Base-by-base conservation (phyloP, 2,113 vertebrate genomes). In the Eptesicus fuscus region DNA sequence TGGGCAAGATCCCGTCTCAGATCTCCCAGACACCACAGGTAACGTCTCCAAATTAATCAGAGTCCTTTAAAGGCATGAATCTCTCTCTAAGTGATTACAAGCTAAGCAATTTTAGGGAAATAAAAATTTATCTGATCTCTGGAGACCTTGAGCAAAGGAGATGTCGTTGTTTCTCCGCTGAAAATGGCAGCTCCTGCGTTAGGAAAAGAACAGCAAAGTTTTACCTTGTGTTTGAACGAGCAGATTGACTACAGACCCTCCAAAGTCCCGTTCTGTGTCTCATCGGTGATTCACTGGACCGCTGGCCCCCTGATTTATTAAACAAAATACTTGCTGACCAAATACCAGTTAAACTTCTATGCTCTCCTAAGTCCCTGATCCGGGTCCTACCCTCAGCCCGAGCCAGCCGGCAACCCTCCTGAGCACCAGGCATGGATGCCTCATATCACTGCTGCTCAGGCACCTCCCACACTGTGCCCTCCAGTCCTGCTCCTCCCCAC, bases 221-320 rank as follows among this genome's bases (percentile, higher is more conserved):
- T 44, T 23, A 59, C 53, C 25, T 47, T 10, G 2, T 32, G 6
- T 9, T 49, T 69, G 63, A 83, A 28, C 2, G 18, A n/a, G 35
- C 2, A 4, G n/a, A 4, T 22, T 32, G 13, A 40, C 20, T 7
- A 2, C 22, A 25, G 63, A 20, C 4, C 23, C 47, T 2, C 40
- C 11, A 0, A 71, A 49, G 44, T 5, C 74, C 22, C 5, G 0
- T 63, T 23, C n/a, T 11, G 6, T 1, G 32, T 18, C 25, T 32
- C 44, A 13, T 2, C 3, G 7, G 0, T 53, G n/a, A 9, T 9
- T 0, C 1, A 1, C 7, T 1, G 47, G 11, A 18, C 22, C 2
- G 0, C 4, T 12, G 2, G 35, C 4, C 53, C 25, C 37, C 37
- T 8, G 16, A 40, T 18, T 13, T 1, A 20, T 20, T 65, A n/a